Base-by-base conservation (phyloP, 2,888 invertebrate genomes). In the Papilio elwesi region DNA sequence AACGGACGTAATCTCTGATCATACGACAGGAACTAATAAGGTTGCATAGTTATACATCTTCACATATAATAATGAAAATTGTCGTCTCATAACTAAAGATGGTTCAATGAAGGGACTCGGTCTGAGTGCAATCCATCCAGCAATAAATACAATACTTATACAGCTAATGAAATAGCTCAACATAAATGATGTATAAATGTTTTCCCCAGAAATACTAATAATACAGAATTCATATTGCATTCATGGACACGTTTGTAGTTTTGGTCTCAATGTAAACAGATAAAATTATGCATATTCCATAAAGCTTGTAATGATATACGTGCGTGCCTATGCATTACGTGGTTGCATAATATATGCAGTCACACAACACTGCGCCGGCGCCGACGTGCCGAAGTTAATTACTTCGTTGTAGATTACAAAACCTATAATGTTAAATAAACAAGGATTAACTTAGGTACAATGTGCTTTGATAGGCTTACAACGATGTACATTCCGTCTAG, bases 321-420 rank as follows among this genome's bases (percentile, higher is more conserved):
- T 70, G 85, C 83, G 70, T 75, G 59, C 55, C 49, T 57, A 77
- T 75, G 79, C 75, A 70, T 78, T 74, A 64, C 59, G 70, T 72
- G 67, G 77, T 86, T 87, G 85, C 87, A 84, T 87, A 82, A 74
- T 63, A 68, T 26, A 86, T 83, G 80, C 76, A 81, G 84, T 87
- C 83, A 86, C 86, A 85, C 80, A 76, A 80, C 80, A 75, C 62
- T 83, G 87, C 84, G 77, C 79, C 74, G 75, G 78, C 80, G 74
- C 75, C 52, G 74, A 78, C 79, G 80, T 80, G 81, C 79, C 82
- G 77, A n/a, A n/a, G n/a, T n/a, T n/a, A n/a, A n/a, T 76, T 70
- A 75, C 71, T 57, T 15, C 36, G 12, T 15, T 57, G 9, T 43
- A 59, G 9, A 36, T 57, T 0, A 15, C 15, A 7, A 43, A 9